Evolutionary conservation across 2,113 vertebrate species (phyloP).

Genomic region (Turnix velox): DNA sequence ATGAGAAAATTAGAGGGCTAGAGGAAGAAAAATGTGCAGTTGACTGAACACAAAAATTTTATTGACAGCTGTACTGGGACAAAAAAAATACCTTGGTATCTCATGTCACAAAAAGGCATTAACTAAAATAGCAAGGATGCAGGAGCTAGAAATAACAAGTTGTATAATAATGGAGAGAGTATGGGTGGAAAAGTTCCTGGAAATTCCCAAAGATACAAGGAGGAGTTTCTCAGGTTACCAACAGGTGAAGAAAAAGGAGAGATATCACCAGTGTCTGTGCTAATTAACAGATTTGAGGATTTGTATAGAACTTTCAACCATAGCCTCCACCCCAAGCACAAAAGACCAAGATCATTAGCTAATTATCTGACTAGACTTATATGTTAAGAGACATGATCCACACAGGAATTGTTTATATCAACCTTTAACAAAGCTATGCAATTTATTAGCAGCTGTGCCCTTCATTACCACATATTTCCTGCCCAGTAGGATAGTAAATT

Average conservation of each 20-base stretch:
- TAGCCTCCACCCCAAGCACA: not conserved
- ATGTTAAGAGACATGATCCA: not conserved
- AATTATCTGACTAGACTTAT: not conserved
- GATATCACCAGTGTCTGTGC: not conserved
- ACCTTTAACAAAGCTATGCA: not conserved
- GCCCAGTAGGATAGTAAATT: not conserved
- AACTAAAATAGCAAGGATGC: slow-evolving; percentile 6
- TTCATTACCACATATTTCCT: not conserved
- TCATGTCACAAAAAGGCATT: not conserved
- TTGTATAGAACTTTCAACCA: not conserved
- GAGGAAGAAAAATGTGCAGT: not conserved
- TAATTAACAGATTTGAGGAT: not conserved
- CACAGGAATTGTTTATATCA: not conserved
- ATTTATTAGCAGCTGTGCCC: not conserved
- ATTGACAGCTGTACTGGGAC: not conserved
- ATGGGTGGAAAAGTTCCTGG: not conserved
- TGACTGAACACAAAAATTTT: not conserved
- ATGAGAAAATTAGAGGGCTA: not conserved
- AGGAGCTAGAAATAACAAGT: slow-evolving; percentile 28
- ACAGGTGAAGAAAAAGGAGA: not conserved
- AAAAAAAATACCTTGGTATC: not conserved
- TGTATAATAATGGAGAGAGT: not conserved
- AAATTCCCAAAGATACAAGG: slow-evolving; percentile 6
- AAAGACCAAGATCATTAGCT: not conserved
- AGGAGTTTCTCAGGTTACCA: not conserved